Conservation (phyloP, 2,797 vertebrate genomes). For the Thripadectes ignobilis region DNA sequence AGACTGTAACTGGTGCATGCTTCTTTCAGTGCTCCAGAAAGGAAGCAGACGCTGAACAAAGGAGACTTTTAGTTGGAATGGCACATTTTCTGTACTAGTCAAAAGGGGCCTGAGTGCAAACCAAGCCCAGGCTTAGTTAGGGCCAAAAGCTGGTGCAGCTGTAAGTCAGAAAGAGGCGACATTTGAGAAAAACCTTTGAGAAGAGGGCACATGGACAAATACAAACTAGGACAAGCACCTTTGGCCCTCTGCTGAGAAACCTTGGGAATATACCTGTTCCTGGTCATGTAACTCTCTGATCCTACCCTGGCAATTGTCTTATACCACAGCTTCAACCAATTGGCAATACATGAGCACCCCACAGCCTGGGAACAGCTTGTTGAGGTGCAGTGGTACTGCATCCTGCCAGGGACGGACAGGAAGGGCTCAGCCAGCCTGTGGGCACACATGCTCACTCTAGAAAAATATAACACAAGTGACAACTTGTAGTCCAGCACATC, state of each 20-base stretch:
- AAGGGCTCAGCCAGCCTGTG: background rate
- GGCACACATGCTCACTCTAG: background rate
- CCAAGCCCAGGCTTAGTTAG: background rate
- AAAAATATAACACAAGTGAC: background rate
- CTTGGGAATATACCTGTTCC: background rate
- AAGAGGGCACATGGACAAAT: background rate
- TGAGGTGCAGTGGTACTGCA: background rate
- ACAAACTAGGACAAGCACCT: background rate
- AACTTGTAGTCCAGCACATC: background rate
- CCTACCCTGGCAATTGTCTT: background rate
- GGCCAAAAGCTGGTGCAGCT: background rate
- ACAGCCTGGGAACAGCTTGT: background rate
- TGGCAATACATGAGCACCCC: background rate
- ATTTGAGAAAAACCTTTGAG: background rate
- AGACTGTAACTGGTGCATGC: background rate
- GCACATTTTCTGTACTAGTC: background rate
- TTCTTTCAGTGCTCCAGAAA: background rate
- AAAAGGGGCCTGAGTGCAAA: background rate
- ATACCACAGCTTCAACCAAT: background rate
- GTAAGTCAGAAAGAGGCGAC: background rate
- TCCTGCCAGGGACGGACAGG: background rate
- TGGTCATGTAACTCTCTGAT: background rate
- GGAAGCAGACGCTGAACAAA: background rate
- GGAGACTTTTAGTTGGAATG: background rate
- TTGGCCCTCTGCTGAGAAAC: background rate